A percentile compares a stretch with the other conserved stretches of the same genome.
These are phyloP conservation scores for Coelopa pilipes DNA, from an alignment of 2,888 invertebrate genomes.

Conservation along the genomic window DNA sequence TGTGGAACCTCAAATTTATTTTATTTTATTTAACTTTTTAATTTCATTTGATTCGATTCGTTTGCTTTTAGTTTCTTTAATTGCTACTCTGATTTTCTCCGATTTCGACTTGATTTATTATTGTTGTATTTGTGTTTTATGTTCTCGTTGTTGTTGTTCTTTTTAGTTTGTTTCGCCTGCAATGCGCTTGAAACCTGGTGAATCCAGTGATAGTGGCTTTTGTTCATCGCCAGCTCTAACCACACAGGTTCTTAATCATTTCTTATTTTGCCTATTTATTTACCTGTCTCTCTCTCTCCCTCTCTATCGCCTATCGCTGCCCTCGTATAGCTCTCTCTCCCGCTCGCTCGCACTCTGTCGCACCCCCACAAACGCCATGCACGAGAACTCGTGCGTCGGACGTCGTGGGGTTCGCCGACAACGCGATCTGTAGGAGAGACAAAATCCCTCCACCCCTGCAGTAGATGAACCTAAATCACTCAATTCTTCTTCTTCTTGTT, in stretches of 20 bases:
- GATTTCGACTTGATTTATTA: constrained; percentile 24
- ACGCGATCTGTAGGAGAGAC: background rate
- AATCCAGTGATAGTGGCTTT: constrained; percentile 69
- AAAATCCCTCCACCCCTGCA: background rate
- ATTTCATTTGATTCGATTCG: no score
- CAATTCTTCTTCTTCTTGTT: constrained; percentile 39
- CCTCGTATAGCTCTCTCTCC: no score
- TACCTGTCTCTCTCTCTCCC: background rate
- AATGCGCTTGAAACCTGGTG: constrained; percentile 71
- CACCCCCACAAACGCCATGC: no score
- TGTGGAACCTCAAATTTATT: no score
- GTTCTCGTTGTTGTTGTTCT: constrained; percentile 44
- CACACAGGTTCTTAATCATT: constrained; percentile 67
- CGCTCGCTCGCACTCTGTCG: no score
- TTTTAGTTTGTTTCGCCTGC: constrained; percentile 70
- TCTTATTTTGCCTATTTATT: constrained; percentile 50
- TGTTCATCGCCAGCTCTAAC: constrained; percentile 68
- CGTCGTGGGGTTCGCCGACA: background rate
- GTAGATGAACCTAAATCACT: constrained; percentile 30
- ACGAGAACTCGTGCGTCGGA: no score
- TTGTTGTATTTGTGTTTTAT: constrained; percentile 26
- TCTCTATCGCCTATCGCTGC: background rate
- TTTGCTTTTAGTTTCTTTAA: constrained; percentile 2
- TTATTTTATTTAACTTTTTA: no score
- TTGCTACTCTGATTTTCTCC: constrained; percentile 16